Evolutionary conservation across 2,888 invertebrate species (phyloP).

Genomic region (Ctenicera cuprea): DNA sequence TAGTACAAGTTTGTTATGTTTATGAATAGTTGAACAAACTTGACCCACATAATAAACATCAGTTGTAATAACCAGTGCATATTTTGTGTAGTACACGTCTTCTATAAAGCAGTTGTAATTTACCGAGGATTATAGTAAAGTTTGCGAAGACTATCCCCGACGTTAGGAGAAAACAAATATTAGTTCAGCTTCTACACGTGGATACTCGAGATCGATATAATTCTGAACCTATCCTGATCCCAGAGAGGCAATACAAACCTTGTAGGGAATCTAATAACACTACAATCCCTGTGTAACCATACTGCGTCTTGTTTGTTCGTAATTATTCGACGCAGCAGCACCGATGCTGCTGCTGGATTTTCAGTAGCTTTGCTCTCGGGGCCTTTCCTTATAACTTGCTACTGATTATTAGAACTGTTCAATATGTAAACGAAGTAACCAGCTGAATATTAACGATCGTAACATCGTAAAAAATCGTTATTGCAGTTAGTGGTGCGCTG

Average conservation of each 20-base stretch:
- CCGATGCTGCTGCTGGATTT: constrained; percentile 16
- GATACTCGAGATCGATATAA: constrained; percentile 56
- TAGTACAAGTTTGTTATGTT: no score
- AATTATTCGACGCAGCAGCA: constrained; percentile 31
- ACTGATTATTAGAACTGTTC: constrained; percentile 9
- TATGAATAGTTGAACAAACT: neutral
- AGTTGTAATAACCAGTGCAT: neutral
- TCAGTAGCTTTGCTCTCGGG: constrained; percentile 14
- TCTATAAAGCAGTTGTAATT: constrained; percentile 27
- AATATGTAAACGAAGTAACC: constrained; percentile 6
- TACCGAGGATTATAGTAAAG: constrained; percentile 39
- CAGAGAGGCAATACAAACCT: constrained; percentile 39
- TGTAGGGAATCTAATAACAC: constrained; percentile 35
- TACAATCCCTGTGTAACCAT: constrained; percentile 43
- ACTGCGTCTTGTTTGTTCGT: constrained; percentile 38
- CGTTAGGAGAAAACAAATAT: constrained; percentile 60
- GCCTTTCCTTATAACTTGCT: neutral
- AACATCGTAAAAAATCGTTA: neutral
- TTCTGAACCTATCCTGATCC: constrained; percentile 45
- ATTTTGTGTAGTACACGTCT: constrained; percentile 13
- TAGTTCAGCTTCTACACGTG: constrained; percentile 55
- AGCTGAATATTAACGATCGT: neutral
- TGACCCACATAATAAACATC: neutral
- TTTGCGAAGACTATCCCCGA: constrained; percentile 49
- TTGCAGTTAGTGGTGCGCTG: no score